These are phyloP conservation scores for Barypeithes pellucidus DNA, from an alignment of 2,888 invertebrate species.

Conservation along the genomic window DNA sequence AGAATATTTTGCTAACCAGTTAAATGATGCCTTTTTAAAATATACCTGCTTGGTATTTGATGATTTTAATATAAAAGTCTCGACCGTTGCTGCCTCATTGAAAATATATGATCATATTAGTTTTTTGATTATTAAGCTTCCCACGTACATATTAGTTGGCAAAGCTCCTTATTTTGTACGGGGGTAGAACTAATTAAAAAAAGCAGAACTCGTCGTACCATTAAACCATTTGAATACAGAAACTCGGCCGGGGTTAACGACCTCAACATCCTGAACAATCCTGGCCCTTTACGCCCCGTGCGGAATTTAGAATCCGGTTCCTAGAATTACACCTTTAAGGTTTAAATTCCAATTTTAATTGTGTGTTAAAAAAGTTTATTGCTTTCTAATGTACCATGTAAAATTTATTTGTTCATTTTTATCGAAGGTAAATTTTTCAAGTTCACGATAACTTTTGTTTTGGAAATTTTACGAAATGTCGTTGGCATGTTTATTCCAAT, in stretches of 20 bases:
- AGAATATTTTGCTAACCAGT: too few relatives aligned
- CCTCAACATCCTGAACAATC: slow-evolving; percentile 43
- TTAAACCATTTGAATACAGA: neutral
- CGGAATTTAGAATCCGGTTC: slow-evolving; percentile 38
- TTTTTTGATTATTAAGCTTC: too few relatives aligned
- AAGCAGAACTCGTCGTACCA: neutral
- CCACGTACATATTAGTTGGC: too few relatives aligned
- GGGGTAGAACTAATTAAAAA: neutral
- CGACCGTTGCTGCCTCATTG: too few relatives aligned
- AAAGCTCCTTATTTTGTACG: neutral
- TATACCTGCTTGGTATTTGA: too few relatives aligned
- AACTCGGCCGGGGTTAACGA: slow-evolving; percentile 37
- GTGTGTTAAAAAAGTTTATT: neutral
- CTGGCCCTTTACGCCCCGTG: slow-evolving; percentile 35
- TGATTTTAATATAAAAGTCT: too few relatives aligned
- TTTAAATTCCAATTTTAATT: neutral
- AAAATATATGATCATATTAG: too few relatives aligned
- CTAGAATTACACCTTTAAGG: slow-evolving; percentile 26
- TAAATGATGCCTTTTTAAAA: too few relatives aligned
- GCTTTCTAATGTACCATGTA: neutral
- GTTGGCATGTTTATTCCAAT: too few relatives aligned
- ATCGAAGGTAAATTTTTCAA: too few relatives aligned
- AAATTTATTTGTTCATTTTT: neutral
- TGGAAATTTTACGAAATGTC: too few relatives aligned
- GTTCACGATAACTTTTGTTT: too few relatives aligned